Evolutionary conservation across 2,888 invertebrate genomes (phyloP).

Genomic region (Acrocera orbiculus): DNA sequence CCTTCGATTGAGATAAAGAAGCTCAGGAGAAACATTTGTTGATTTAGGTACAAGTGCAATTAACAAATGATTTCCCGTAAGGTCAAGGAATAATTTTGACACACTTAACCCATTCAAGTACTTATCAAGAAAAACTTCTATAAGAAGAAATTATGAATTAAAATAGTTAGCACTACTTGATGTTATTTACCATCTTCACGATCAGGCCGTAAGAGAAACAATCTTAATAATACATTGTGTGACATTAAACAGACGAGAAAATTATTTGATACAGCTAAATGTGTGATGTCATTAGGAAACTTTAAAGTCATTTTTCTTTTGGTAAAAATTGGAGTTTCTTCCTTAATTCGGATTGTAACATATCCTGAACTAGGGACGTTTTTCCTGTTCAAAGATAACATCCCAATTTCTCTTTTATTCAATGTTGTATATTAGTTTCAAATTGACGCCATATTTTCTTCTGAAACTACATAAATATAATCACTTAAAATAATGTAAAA

Average conservation of each 20-base stretch:
- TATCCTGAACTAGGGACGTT: constrained; percentile 38
- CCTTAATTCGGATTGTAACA: constrained; percentile 40
- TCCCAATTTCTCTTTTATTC: no score
- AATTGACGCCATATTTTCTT: no score
- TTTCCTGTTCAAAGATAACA: no score
- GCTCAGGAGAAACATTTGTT: constrained; percentile 41
- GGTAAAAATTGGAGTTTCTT: constrained; percentile 70
- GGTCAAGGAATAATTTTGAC: constrained; percentile 43
- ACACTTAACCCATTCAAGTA: constrained; percentile 25
- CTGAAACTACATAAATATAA: no score
- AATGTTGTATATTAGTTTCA: no score
- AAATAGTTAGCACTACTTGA: background rate
- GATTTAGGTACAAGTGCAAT: constrained; percentile 45
- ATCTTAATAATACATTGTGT: constrained; percentile 59
- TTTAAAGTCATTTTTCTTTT: constrained; percentile 67
- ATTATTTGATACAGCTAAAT: constrained; percentile 66
- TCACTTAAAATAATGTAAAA: no score
- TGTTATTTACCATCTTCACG: constrained; percentile 48
- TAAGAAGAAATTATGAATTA: background rate
- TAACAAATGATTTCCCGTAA: constrained; percentile 69
- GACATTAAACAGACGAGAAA: constrained; percentile 69
- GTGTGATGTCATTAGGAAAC: constrained; percentile 60
- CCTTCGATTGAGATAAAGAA: constrained; percentile 63
- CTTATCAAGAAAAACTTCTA: constrained; percentile 26
- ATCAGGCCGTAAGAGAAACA: constrained; percentile 64